A percentile compares a stretch with the other conserved stretches of the same genome.
phyloP scores from a whole-genome alignment of 2,113 vertebrate genomes.

The Penelope pileata region DNA sequence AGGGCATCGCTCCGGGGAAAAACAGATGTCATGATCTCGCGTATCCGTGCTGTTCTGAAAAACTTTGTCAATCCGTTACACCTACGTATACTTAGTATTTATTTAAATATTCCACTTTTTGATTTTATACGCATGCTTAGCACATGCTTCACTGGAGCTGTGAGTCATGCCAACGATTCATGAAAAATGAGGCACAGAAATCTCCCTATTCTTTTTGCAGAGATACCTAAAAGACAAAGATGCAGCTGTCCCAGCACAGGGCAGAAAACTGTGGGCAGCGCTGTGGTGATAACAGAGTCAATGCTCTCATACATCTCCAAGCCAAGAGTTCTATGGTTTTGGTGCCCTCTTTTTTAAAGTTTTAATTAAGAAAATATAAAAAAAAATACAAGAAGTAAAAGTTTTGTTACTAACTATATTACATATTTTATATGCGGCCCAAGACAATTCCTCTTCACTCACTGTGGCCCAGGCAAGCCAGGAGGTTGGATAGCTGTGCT shows the following conservation, averaged over 20 bases:
- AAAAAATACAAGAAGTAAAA: too few relatives aligned
- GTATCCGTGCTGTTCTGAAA: background rate
- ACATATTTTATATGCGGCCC: too few relatives aligned
- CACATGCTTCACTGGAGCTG: background rate
- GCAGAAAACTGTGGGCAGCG: background rate
- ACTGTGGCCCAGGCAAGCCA: too few relatives aligned
- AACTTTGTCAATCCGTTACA: background rate
- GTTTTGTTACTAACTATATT: too few relatives aligned
- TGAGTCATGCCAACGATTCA: background rate
- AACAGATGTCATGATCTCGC: background rate
- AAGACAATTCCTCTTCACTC: too few relatives aligned
- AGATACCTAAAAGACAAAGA: background rate
- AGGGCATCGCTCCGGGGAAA: accelerated
- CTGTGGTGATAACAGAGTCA: background rate
- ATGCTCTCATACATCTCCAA: background rate
- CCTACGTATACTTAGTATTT: background rate
- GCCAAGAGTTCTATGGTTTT: too few relatives aligned
- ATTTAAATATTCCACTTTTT: background rate
- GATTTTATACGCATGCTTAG: background rate
- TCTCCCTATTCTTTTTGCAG: background rate
- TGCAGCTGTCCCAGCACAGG: background rate
- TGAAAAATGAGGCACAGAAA: background rate
- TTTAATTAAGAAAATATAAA: too few relatives aligned
- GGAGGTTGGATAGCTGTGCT: too few relatives aligned
- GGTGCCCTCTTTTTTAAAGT: too few relatives aligned